Base-by-base conservation (phyloP, 1,140 invertebrate species). In the honey bee (Apis mellifera) region DNA sequence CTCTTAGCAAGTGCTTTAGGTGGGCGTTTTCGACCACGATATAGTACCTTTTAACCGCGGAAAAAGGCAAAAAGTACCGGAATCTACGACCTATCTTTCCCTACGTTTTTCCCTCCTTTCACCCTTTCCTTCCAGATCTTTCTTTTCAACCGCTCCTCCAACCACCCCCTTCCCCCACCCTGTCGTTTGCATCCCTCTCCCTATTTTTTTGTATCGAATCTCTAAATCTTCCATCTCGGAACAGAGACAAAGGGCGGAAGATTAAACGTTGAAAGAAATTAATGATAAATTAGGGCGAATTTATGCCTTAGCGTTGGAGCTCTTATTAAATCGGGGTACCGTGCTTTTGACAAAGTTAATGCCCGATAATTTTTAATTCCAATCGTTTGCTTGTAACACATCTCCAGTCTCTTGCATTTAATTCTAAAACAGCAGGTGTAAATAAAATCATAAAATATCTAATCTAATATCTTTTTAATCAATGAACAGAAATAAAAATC, bases 1-100 rank as follows among this genome's bases (percentile, higher is more conserved):
- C 86, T 88, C 87, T 89, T 88, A 89, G 87, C 87, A 86, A 82
- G 87, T 88, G 87, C 86, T 89, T 88, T 89, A 88, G 81, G 86
- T 84, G 78, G 87, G 86, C 84, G 86, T 89, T 87, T 88, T 88
- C 87, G 87, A 80, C 82, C 82, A 69, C 86, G 78, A 86, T 89
- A 86, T 86, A 88, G 87, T 88, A 78, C 87, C 87, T 88, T 89
- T 89, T 89, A 89, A 88, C 87, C 87, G 68, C 87, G 78, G 82
- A 80, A 88, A 78, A 89, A 54, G 84, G 86, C 76, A 81, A 78
- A 89, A 86, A 86, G 87, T 70, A 84, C 77, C 68, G 48, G 48
- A 52, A 86, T 83, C 80, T 79, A 87, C 73, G 71, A 71, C 81
- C 73, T 73, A 76, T 87, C 86, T 83, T 65, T 70, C 42, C n/a